Conservation (phyloP, 2,888 invertebrate species). For the Sclerodermus sp. region DNA sequence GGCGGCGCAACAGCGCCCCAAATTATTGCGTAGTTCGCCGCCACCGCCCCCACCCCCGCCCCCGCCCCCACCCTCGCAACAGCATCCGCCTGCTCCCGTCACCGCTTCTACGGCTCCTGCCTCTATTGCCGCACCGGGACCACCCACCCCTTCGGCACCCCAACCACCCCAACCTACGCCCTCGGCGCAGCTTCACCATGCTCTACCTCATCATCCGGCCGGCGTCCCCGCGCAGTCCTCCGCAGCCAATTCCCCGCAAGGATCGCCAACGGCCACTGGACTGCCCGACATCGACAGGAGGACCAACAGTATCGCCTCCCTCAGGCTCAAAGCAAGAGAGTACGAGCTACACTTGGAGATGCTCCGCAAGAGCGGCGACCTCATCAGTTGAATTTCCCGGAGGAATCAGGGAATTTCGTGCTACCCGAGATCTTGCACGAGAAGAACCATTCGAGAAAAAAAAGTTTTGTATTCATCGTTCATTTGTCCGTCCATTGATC, state of each 20-base stretch:
- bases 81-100: constrained; percentile 45
- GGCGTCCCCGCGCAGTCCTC: constrained; percentile 28
- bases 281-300: constrained; percentile 77
- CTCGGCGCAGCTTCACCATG: constrained; percentile 51
- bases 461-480: no score
- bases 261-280: constrained; percentile 55
- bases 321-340: constrained; percentile 85
- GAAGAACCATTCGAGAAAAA: no score
- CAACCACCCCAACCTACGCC: constrained; percentile 28
- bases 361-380: constrained; percentile 77
- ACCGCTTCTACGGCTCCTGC: no score
- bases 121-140: neutral
- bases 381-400: constrained; percentile 70
- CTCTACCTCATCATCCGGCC: constrained; percentile 36
- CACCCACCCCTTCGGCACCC: constrained; percentile 55
- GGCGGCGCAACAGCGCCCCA: constrained; percentile 65
- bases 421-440: no score
- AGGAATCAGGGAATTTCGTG: no score
- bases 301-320: constrained; percentile 84
- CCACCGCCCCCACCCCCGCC: constrained; percentile 54
- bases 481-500: no score
- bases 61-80: constrained; percentile 55
- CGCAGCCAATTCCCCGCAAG: constrained; percentile 32
- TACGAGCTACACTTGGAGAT: constrained; percentile 85
- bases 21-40: constrained; percentile 50